Evolutionary conservation across 2,113 vertebrate species (phyloP).

Genomic region (Periophthalmus modestus): DNA sequence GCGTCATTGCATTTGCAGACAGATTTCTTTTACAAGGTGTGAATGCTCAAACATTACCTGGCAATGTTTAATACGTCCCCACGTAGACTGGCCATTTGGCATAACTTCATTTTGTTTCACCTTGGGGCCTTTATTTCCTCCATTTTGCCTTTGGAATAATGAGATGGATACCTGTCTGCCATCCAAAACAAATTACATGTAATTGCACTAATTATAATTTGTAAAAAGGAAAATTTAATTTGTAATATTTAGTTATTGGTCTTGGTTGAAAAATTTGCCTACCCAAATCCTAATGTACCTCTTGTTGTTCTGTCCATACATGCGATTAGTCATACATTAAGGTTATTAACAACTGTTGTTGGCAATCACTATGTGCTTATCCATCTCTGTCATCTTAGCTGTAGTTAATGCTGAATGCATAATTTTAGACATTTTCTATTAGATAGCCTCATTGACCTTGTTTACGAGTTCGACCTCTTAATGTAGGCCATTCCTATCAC

Average conservation of each 20-base stretch:
- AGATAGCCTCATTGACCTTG: constrained; percentile 5
- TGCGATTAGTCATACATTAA: not conserved
- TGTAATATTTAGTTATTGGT: not conserved
- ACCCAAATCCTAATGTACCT: not conserved
- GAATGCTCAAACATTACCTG: not conserved
- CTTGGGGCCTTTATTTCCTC: not conserved
- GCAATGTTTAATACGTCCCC: not conserved
- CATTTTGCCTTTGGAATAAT: not conserved
- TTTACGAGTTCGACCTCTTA: constrained; percentile 1
- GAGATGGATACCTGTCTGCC: not conserved
- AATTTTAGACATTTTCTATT: too few species aligned
- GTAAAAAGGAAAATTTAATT: not conserved
- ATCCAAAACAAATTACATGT: not conserved
- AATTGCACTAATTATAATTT: not conserved
- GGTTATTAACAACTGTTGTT: not conserved
- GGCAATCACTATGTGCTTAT: too few species aligned
- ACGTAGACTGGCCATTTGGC: not conserved
- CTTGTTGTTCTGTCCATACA: not conserved
- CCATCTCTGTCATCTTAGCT: not conserved
- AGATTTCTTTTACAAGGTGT: not conserved
- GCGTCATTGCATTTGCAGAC: not conserved
- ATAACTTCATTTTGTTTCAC: not conserved
- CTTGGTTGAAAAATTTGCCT: not conserved
- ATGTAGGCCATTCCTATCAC: constrained; percentile 19
- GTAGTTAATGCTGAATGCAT: not conserved